phyloP scores from a whole-genome alignment of 2,113 vertebrate genomes.

The Pachycephala philippinensis region DNA sequence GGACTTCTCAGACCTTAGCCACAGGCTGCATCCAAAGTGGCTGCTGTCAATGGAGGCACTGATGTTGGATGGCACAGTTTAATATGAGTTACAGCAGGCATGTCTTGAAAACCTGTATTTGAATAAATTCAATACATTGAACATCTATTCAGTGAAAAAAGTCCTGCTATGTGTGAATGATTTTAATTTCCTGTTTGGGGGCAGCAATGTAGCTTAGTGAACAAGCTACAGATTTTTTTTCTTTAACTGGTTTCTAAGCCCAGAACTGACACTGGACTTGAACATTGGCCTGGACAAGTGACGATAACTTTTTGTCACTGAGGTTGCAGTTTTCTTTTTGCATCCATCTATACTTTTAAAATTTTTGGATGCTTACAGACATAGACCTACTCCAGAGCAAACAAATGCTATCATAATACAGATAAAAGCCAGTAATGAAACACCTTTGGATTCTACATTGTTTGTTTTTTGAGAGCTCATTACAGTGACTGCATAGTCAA shows the following conservation, averaged over 20 bases:
- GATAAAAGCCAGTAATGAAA: neutral
- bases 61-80: neutral
- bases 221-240: neutral
- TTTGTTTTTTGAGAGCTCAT: neutral
- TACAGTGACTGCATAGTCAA: neutral
- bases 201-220: neutral
- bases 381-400: neutral
- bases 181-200: slow-evolving; percentile 21
- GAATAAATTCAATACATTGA: neutral
- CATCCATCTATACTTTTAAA: neutral
- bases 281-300: neutral
- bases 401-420: neutral
- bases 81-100: neutral
- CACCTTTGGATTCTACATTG: neutral
- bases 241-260: neutral
- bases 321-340: neutral
- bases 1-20: neutral
- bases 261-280: neutral
- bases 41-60: neutral
- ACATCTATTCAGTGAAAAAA: neutral
- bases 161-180: neutral
- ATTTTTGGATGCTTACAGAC: neutral
- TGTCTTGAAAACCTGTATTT: neutral
- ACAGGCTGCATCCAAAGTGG: neutral
- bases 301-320: neutral